phyloP scores from a whole-genome alignment of 2,113 vertebrate genomes.

The Ctenomys sociabilis region DNA sequence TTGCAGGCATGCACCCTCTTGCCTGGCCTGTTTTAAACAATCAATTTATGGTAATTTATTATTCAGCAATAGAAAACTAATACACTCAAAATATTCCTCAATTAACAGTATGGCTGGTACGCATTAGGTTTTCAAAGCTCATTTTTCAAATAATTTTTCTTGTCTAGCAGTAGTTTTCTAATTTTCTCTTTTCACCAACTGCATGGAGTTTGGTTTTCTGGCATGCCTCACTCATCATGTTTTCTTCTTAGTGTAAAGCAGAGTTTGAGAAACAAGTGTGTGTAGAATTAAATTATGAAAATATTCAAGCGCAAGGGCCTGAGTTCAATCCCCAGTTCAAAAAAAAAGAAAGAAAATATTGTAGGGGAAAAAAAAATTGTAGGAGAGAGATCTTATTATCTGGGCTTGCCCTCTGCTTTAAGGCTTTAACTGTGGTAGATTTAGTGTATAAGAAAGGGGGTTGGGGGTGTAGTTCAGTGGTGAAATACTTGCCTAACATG shows the following conservation, averaged over 20 bases:
- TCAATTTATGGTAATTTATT: background rate
- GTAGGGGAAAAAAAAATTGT: background rate
- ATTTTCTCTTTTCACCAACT: background rate
- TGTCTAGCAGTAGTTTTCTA: background rate
- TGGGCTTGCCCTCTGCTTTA: background rate
- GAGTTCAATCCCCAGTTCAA: too few species aligned
- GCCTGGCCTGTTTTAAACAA: background rate
- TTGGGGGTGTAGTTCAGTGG: background rate
- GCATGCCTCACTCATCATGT: background rate
- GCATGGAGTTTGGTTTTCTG: slow-evolving; percentile 2
- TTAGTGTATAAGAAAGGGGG: background rate
- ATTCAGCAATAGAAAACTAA: background rate
- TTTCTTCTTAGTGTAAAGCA: background rate
- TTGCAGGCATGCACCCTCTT: background rate
- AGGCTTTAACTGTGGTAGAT: background rate
- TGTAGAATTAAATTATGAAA: background rate
- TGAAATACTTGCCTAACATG: background rate
- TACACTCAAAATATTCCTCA: background rate
- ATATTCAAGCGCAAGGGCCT: too few species aligned
- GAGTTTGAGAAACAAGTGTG: background rate
- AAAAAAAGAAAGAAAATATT: too few species aligned
- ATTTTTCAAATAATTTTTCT: background rate
- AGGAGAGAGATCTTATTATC: slow-evolving; percentile 16
- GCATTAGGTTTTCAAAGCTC: background rate
- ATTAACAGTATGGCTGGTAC: background rate